phyloP scores from a whole-genome alignment of 2,797 vertebrate species.

The Anomalospiza imberbis region DNA sequence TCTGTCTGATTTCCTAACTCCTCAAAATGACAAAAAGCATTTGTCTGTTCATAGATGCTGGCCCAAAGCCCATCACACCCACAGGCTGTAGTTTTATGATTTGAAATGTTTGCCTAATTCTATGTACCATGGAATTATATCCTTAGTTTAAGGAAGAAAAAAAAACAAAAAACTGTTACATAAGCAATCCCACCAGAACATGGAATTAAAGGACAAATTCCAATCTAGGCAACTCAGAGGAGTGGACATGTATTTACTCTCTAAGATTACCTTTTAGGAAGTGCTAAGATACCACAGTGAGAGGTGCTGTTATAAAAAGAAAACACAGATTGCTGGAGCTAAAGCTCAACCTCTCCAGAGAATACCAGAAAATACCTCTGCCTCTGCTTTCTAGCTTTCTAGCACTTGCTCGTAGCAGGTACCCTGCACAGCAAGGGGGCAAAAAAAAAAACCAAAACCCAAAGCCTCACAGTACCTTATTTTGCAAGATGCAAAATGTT shows the following conservation, averaged over 20 bases:
- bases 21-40: conserved; percentile 39
- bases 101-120: conserved; percentile 44
- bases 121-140: conserved; percentile 34
- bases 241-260: conserved; percentile 4
- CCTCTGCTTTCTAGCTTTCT: conserved; percentile 3
- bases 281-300: not conserved
- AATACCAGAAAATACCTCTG: not conserved
- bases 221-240: conserved; percentile 18
- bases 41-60: conserved; percentile 38
- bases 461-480: not conserved
- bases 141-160: not conserved
- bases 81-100: conserved; percentile 39
- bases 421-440: not conserved
- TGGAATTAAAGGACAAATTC: conserved; percentile 43
- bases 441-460: not conserved
- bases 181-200: conserved; percentile 30
- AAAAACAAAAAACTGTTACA: not conserved
- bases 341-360: not conserved
- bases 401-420: not conserved
- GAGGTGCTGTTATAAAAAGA: conserved; percentile 33
- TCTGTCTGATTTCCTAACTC: conserved; percentile 39
- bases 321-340: not conserved
- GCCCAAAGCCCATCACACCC: conserved; percentile 47
- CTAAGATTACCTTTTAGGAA: conserved; percentile 17
- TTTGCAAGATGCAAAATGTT: not conserved